phyloP scores from a whole-genome alignment of 2,797 vertebrate species.

The Acropternis orthonyx region DNA sequence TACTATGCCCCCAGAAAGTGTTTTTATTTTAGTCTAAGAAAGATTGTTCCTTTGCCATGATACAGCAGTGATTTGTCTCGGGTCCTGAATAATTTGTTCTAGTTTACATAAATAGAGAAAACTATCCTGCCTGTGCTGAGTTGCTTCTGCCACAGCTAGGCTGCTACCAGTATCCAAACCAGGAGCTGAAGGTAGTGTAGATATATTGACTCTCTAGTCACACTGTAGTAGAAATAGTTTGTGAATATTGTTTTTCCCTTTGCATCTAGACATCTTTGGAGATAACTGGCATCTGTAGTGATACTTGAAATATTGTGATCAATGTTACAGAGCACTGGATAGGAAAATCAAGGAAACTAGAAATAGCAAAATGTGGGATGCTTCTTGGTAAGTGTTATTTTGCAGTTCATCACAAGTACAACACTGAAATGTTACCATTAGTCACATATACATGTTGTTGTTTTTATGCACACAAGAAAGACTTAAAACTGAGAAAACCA shows the following conservation, averaged over 20 bases:
- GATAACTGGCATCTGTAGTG: not conserved
- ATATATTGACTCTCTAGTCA: not conserved
- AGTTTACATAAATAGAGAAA: not conserved
- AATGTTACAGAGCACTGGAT: not conserved
- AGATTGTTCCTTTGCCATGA: not conserved
- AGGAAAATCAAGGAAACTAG: conserved; percentile 34
- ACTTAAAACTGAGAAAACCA: not conserved
- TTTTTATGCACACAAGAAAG: not conserved
- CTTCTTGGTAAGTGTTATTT: conserved; percentile 48
- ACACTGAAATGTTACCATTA: conserved; percentile 54
- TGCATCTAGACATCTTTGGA: not conserved
- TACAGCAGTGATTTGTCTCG: not conserved
- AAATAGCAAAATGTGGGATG: conserved; percentile 66
- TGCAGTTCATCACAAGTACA: conserved; percentile 55
- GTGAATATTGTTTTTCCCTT: not conserved
- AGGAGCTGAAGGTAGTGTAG: not conserved
- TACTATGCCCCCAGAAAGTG: accelerated
- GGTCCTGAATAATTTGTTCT: not conserved
- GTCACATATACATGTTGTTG: conserved; percentile 41
- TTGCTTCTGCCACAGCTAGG: not conserved
- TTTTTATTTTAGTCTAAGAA: not conserved
- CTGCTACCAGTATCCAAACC: not conserved
- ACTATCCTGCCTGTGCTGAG: not conserved
- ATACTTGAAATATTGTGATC: conserved; percentile 42
- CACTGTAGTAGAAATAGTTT: not conserved